Base-by-base conservation (phyloP, 1,140 invertebrate genomes). In the Leptopilina clavipes region DNA sequence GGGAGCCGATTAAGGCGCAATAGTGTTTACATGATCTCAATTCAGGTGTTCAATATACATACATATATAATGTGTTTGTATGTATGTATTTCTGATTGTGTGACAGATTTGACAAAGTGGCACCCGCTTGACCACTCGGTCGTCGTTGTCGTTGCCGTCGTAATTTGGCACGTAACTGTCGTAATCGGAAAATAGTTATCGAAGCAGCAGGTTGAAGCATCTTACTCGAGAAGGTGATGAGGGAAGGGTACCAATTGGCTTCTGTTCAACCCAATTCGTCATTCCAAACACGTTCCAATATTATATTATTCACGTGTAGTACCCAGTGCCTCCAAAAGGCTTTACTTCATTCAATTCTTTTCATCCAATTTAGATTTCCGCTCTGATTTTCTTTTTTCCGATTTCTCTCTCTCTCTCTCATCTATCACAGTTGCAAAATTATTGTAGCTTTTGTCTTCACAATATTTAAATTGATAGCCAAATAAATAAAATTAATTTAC, bases 91-190 rank as follows among this genome's bases (percentile, higher is more conserved):
- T 9, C 9, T 40, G 5, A 40, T 40, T 9, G 37, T 40, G 59
- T 65, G 59, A 65, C 59, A 65, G 59, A 65, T 65, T 65, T 65
- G 59, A 65, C 59, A 65, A 65, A 65, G 25, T 65, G 59, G 59
- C 25, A 37, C 59, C 59, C 25, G 59, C 59, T 37, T n/a, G 59
- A 65, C 59, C 59, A 37, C 59, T 65, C 9, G 37, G 37, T 40
- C 37, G 5, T 40, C 25, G 25, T 31, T 6, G 25, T 31, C 56
- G 56, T 19, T n/a, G n/a, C n/a, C n/a, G n/a, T n/a, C 22, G 22
- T 65, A 65, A 65, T 65, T 65, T 65, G 59, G 59, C 59, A 65
- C 59, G 59, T 65, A 31, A 65, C 25, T 65, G 59, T 65, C 59
- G 59, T 65, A 65, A 65, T 65, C 59, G 25, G 22, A 65, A 65